phyloP scores from a whole-genome alignment of 2,113 vertebrate species.

The Antechinus stuartii region DNA sequence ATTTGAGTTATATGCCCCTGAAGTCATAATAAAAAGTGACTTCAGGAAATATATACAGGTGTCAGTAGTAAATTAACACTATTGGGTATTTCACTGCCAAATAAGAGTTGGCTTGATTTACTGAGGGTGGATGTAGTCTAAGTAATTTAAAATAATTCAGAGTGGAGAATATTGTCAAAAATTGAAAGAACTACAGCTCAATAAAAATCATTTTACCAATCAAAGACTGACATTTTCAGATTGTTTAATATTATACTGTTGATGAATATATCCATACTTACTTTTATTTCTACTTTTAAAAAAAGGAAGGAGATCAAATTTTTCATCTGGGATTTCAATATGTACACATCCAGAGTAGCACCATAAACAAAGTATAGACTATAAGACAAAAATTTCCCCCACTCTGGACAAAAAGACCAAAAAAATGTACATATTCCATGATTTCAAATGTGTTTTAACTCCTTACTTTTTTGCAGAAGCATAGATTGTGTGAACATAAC shows the following conservation, averaged over 20 bases:
- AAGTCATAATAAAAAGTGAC: constrained; percentile 46
- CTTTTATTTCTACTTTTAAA: neutral
- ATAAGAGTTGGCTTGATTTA: constrained; percentile 7
- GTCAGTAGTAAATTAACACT: neutral
- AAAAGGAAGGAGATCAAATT: neutral
- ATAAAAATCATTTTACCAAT: neutral
- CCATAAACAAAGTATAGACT: neutral
- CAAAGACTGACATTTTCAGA: neutral
- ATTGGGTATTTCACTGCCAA: constrained; percentile 21
- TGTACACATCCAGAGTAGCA: neutral
- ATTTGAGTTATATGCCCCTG: neutral
- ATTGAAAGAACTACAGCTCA: neutral
- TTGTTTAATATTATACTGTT: neutral
- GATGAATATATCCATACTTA: constrained; percentile 8
- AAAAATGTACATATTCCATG: neutral
- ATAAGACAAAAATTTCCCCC: too few relatives aligned
- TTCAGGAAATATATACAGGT: constrained; percentile 22
- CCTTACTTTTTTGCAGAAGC: neutral
- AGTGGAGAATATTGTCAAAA: constrained; percentile 4
- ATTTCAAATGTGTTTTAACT: neutral
- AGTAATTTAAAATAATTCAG: constrained; percentile 26
- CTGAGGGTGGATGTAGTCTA: neutral
- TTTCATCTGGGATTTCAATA: neutral
- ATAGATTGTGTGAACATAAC: neutral
- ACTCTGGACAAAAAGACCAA: neutral